Evolutionary conservation across 2,113 vertebrate genomes (phyloP).

Genomic region (Hemiscyllium ocellatum): DNA sequence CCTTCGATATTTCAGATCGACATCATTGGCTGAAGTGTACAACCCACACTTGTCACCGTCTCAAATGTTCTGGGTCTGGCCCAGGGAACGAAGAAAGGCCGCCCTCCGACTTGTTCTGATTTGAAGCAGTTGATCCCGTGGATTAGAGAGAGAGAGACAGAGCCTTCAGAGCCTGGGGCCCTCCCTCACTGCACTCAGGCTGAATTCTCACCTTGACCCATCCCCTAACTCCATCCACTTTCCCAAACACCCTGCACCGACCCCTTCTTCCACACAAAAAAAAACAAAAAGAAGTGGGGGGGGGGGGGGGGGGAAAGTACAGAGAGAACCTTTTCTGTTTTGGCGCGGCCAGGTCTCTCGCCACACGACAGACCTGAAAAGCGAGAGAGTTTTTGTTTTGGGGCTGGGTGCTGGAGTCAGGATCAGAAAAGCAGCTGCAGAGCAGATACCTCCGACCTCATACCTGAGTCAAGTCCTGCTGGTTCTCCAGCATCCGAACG

Average conservation of each 20-base stretch:
- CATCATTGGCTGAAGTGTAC: neutral
- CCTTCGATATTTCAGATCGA: neutral
- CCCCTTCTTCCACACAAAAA: neutral
- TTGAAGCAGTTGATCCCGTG: neutral
- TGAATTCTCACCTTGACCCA: neutral
- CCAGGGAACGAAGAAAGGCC: neutral
- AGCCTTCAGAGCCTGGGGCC: neutral
- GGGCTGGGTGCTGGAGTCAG: neutral
- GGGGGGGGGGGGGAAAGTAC: too few relatives aligned
- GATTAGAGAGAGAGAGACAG: neutral
- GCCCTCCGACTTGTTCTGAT: neutral
- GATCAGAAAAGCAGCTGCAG: neutral
- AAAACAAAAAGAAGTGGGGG: too few relatives aligned
- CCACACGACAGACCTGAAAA: neutral
- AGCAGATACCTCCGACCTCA: constrained; percentile 25
- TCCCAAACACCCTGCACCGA: neutral
- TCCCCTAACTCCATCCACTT: neutral
- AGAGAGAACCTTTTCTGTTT: neutral
- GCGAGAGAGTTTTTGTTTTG: neutral
- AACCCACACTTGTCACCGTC: neutral
- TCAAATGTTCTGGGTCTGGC: neutral
- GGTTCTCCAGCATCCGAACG: constrained; percentile 51
- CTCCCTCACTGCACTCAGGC: neutral
- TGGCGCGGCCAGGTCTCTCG: neutral
- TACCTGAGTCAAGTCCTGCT: constrained; percentile 55